Percentiles rank a stretch among this genome's conserved stretches.
Conservation (phyloP, 92 coral and sea anemone genomes). For the Isaurus tuberculatus region DNA sequence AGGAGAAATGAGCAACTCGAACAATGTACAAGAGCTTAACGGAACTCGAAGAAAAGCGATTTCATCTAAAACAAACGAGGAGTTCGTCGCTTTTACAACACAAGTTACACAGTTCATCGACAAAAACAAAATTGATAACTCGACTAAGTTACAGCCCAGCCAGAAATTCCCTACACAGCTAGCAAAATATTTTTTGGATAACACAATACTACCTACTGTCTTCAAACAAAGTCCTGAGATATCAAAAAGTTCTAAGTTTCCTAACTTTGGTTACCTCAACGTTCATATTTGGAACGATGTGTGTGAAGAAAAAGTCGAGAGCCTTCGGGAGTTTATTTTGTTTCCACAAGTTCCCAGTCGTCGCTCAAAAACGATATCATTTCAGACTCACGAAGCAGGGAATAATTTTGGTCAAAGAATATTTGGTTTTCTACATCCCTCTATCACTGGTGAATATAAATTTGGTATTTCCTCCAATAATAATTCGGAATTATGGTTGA, state of each 20-base stretch:
- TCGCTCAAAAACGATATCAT: constrained; percentile 54
- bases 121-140: neutral
- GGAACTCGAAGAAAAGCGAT: no score
- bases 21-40: neutral
- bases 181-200: neutral
- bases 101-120: neutral
- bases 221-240: neutral
- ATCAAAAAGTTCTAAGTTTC: neutral
- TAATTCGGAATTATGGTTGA: constrained; percentile 92
- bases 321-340: constrained; percentile 74
- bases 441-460: constrained; percentile 65
- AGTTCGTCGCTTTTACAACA: neutral
- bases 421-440: constrained; percentile 84
- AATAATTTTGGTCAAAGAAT: constrained; percentile 84
- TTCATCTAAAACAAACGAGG: neutral
- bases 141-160: neutral
- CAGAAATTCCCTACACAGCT: neutral
- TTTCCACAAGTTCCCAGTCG: constrained; percentile 74
- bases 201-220: neutral
- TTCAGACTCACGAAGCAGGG: constrained; percentile 45
- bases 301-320: constrained; percentile 63
- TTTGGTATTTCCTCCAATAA: constrained; percentile 85
- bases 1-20: neutral
- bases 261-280: constrained; percentile 37
- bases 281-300: constrained; percentile 74